phyloP scores from a whole-genome alignment of 1,140 invertebrate genomes.

The Drosophila paulistorum region DNA sequence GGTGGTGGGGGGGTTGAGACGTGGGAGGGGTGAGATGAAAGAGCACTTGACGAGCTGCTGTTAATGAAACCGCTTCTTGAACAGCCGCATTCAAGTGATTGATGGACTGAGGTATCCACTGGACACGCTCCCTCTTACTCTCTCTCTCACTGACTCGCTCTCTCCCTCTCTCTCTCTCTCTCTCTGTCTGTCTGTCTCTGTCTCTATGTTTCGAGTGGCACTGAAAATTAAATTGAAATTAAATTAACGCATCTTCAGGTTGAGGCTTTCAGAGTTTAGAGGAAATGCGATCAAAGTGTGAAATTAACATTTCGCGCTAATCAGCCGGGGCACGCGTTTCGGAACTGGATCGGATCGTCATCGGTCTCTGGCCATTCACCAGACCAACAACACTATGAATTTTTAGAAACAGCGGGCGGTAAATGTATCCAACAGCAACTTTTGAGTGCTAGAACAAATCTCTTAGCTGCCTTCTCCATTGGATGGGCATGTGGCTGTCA shows the following conservation, averaged over 20 bases:
- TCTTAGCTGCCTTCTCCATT: background rate
- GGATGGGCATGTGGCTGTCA: slow-evolving; percentile 47
- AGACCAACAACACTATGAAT: background rate
- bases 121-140: slow-evolving; percentile 3
- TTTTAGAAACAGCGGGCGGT: slow-evolving; percentile 23
- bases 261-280: slow-evolving; percentile 16
- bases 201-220: background rate
- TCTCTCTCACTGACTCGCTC: background rate
- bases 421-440: slow-evolving; percentile 24
- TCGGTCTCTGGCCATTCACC: background rate
- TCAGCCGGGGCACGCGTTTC: slow-evolving; percentile 67
- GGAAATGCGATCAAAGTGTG: slow-evolving; percentile 77
- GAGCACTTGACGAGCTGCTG: slow-evolving; percentile 65
- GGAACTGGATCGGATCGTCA: slow-evolving; percentile 16
- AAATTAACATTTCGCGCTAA: slow-evolving; percentile 78
- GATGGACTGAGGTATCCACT: slow-evolving; percentile 49
- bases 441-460: slow-evolving; percentile 50
- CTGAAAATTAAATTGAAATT: slow-evolving; percentile 75
- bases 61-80: slow-evolving; percentile 57
- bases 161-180: background rate
- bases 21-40: background rate
- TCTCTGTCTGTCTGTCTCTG: background rate
- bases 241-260: slow-evolving; percentile 66
- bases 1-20: background rate
- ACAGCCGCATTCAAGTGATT: slow-evolving; percentile 51